phyloP scores from a whole-genome alignment of 2,797 vertebrate species.

The Xenentodon cancila region DNA sequence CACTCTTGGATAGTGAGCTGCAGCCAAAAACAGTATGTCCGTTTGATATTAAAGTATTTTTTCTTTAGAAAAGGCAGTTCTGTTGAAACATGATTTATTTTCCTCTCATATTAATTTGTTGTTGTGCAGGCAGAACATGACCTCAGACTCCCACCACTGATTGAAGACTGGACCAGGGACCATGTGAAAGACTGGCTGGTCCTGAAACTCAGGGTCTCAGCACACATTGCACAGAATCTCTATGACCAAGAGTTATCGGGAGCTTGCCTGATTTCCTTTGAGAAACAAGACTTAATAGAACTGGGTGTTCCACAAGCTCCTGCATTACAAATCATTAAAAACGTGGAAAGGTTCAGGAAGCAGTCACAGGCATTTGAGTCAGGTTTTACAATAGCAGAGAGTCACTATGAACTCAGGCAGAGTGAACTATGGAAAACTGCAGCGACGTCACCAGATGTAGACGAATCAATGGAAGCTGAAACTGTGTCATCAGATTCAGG shows the following conservation, averaged over 20 bases:
- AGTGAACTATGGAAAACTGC: not conserved
- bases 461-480: constrained; percentile 26
- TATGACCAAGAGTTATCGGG: constrained; percentile 57
- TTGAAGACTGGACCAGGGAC: constrained; percentile 63
- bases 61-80: not conserved
- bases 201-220: constrained; percentile 21
- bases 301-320: constrained; percentile 49
- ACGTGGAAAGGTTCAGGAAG: constrained; percentile 30
- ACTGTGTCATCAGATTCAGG: constrained; percentile 40
- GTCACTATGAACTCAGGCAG: not conserved
- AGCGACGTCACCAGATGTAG: not conserved
- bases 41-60: too few relatives aligned
- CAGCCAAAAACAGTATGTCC: constrained; percentile 16
- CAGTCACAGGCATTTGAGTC: not conserved
- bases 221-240: constrained; percentile 39
- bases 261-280: constrained; percentile 49
- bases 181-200: constrained; percentile 56
- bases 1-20: not conserved
- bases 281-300: constrained; percentile 57
- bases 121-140: not conserved
- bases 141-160: constrained; percentile 18
- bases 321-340: constrained; percentile 52
- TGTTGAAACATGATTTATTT: not conserved
- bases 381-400: not conserved
- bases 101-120: not conserved